Base-by-base conservation (phyloP, 2,888 invertebrate species). In the Bruchidius siliquastri region DNA sequence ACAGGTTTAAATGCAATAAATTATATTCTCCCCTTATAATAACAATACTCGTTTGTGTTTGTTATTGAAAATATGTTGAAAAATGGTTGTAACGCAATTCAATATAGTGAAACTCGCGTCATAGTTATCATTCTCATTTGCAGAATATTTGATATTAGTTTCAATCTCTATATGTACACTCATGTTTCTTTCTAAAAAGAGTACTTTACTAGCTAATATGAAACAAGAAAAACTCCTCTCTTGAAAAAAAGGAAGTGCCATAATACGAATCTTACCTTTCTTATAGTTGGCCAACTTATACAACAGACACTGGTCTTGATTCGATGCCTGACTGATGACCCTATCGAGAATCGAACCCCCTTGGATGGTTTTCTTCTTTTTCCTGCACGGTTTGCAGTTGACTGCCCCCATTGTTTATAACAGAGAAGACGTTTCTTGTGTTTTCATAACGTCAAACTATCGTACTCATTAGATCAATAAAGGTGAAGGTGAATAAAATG, bases 281-380 rank as follows among this genome's bases (percentile, higher is more conserved):
- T 96, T 96, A 85, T 96, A 96, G 87, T 96, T 95, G 8, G 96
- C 96, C 74, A 96, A 88, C 83, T 93, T 94, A 85, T 96, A 96
- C 0, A 96, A 88, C 22, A 96, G 90, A 79, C 96, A 96, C 83
- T 95, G 95, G 83, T 95, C 95, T 83, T 95, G 93, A 81, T 92
- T 93, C 74, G 94, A 93, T 0, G 95, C 93, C 82, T 96, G 96
- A 20, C 96, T 96, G 83, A 96, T 96, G 77, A 96, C 96, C 70
- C 95, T 90, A 85, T 96, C 96, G 82, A 96, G 90, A 75, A 96
- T 96, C 67, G 95, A 94, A 72, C 96, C 95, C 69, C 90, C 90
- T 78, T 89, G 88, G 66, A 82, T 80, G 21, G 77, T 78, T 71
- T 88, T 88, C 76, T 84, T 85, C 75, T 88, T 87, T 10, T 88